Percentiles rank a stretch among this genome's conserved stretches.
These are phyloP conservation scores for Archips xylosteana DNA, from an alignment of 2,888 invertebrate species.

Conservation along the genomic window DNA sequence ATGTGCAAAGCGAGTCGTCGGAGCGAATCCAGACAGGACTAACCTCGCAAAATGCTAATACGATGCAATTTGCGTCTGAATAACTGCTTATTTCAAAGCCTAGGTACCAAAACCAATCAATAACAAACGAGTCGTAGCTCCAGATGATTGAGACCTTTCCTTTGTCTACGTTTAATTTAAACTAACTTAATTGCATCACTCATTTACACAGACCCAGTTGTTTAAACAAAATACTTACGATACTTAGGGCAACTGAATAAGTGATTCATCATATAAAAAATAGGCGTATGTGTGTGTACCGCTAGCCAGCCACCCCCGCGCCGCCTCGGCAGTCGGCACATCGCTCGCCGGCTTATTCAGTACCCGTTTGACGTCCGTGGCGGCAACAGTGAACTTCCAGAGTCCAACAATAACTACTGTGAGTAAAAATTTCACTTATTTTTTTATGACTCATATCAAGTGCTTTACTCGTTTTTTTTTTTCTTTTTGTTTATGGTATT, in stretches of 20 bases:
- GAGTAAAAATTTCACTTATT: slow-evolving; percentile 21
- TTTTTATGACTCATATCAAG: slow-evolving; percentile 3
- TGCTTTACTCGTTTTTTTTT: neutral
- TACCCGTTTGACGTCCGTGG: slow-evolving; percentile 68
- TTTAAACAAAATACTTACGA: slow-evolving; percentile 35
- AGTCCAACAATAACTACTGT: slow-evolving; percentile 40
- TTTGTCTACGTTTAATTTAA: slow-evolving; percentile 12
- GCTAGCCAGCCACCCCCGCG: slow-evolving; percentile 44
- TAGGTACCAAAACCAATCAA: slow-evolving; percentile 11
- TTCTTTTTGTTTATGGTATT: slow-evolving; percentile 10
- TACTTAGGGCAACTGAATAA: slow-evolving; percentile 39
- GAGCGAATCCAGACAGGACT: slow-evolving; percentile 28
- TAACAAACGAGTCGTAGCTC: neutral
- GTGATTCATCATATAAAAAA: slow-evolving; percentile 40
- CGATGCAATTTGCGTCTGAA: slow-evolving; percentile 29
- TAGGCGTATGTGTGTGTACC: slow-evolving; percentile 38
- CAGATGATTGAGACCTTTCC: slow-evolving; percentile 26
- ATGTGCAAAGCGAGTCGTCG: slow-evolving; percentile 21
- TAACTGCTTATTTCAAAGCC: slow-evolving; percentile 23
- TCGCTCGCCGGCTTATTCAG: slow-evolving; percentile 50
- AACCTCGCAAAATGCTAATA: slow-evolving; percentile 31
- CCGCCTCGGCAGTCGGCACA: slow-evolving; percentile 46
- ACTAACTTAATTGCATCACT: slow-evolving; percentile 35
- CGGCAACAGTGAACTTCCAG: slow-evolving; percentile 55
- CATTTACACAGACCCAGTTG: slow-evolving; percentile 38